Evolutionary conservation across 2,797 vertebrate species (phyloP).

Genomic region (Tamandua tetradactyla): DNA sequence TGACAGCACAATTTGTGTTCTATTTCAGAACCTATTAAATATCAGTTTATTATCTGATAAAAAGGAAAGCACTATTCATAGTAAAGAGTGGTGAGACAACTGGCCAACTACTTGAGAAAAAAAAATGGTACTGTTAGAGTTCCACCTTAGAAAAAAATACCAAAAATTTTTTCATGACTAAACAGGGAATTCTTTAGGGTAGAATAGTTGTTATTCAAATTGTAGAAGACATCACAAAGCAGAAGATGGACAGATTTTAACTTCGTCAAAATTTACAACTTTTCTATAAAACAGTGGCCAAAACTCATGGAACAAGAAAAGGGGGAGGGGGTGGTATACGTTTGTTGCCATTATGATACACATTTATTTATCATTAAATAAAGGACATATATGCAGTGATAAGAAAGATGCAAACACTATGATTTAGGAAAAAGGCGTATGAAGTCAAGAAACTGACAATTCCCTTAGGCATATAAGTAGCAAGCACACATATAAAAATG

Average conservation of each 20-base stretch:
- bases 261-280: neutral
- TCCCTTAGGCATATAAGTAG: neutral
- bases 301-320: neutral
- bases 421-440: slow-evolving; percentile 28
- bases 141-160: neutral
- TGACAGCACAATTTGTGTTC: neutral
- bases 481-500: slow-evolving; percentile 36
- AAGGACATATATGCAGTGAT: slow-evolving; percentile 24
- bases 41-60: slow-evolving; percentile 24
- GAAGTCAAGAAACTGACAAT: slow-evolving; percentile 4
- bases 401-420: slow-evolving; percentile 50
- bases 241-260: neutral
- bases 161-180: neutral
- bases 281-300: neutral
- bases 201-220: neutral
- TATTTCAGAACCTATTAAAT: slow-evolving; percentile 26
- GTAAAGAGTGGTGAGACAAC: neutral
- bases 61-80: neutral
- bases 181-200: neutral
- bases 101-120: slow-evolving; percentile 5
- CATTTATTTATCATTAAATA: slow-evolving; percentile 43
- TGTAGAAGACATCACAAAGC: neutral
- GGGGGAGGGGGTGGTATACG: neutral
- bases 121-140: neutral
- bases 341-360: slow-evolving; percentile 27